Conservation (phyloP, 2,113 vertebrate species). For the Nyctibius bracteatus region DNA sequence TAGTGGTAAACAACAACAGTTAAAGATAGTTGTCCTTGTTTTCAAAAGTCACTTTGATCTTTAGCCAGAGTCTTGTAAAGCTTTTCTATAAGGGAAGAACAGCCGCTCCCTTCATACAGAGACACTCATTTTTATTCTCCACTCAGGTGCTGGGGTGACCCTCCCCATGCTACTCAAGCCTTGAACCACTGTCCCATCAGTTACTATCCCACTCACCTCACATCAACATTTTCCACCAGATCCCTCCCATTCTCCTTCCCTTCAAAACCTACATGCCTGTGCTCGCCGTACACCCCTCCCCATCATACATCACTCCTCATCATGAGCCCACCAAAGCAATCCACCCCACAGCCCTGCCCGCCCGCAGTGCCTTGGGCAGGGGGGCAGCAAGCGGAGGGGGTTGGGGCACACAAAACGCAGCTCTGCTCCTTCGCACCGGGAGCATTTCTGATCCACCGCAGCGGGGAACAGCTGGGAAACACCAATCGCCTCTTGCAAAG, state of each 20-base stretch:
- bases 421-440: accelerated
- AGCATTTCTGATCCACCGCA: accelerated
- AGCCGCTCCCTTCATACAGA: not conserved
- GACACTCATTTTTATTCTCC: accelerated
- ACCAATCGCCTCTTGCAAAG: not conserved
- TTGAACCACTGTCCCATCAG: not conserved
- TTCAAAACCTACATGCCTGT: not conserved
- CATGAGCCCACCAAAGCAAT: accelerated
- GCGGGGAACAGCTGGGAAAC: accelerated
- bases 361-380: not conserved
- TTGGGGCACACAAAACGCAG: accelerated
- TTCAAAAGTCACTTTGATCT: not conserved
- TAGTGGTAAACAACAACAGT: not conserved
- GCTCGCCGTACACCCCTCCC: not conserved
- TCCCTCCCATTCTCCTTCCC: not conserved
- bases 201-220: too few relatives aligned
- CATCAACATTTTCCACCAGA: not conserved
- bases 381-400: not conserved
- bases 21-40: not conserved
- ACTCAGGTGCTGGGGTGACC: not conserved
- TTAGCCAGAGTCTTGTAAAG: not conserved
- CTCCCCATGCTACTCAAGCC: not conserved
- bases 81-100: not conserved
- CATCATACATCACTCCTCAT: accelerated
- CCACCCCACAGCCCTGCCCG: not conserved